These are phyloP conservation scores for Tipula vernalis DNA, from an alignment of 2,888 invertebrate genomes.

Conservation along the genomic window DNA sequence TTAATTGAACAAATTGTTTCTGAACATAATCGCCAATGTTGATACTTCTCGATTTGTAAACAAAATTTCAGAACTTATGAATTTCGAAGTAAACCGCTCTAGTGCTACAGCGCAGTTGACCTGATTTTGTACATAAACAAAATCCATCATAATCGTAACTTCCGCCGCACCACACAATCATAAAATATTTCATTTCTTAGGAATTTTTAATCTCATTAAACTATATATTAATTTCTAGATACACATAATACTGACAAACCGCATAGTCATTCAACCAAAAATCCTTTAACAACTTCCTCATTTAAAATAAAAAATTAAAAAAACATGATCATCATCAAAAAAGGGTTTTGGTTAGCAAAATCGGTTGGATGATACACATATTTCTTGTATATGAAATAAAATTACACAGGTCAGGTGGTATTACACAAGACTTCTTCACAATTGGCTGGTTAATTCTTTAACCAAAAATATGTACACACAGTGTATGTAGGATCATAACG, in stretches of 20 bases:
- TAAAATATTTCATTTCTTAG: not conserved
- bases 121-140: too few relatives aligned
- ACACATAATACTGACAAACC: not conserved
- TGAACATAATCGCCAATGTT: too few relatives aligned
- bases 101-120: too few relatives aligned
- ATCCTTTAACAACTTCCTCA: not conserved
- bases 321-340: not conserved
- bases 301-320: not conserved
- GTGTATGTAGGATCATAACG: not conserved
- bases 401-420: not conserved
- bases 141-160: too few relatives aligned
- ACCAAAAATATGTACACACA: not conserved
- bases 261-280: not conserved
- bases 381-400: not conserved
- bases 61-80: too few relatives aligned
- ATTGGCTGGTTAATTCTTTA: not conserved
- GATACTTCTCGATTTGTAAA: too few relatives aligned
- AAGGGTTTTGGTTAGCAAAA: not conserved
- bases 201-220: not conserved
- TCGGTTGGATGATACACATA: too few relatives aligned
- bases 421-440: not conserved
- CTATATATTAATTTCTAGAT: not conserved
- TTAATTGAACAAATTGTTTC: too few relatives aligned
- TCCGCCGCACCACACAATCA: not conserved
- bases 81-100: too few relatives aligned